Evolutionary conservation across 2,888 invertebrate genomes (phyloP), one percentile per base, ranked within the genome.

Genomic region (Heliconius cydno): DNA sequence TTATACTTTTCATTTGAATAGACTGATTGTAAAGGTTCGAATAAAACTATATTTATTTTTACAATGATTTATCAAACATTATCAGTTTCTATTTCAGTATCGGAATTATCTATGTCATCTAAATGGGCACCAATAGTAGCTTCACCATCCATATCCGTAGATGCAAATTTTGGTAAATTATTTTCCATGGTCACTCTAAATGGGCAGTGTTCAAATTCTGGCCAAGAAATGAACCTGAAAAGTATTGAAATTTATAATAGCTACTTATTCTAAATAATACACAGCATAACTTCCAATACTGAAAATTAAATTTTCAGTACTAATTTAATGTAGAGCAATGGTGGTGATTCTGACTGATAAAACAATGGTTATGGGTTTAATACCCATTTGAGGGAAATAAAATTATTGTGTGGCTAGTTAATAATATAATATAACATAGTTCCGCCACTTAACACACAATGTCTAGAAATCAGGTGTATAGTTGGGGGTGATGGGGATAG

Each of bases 141-240:
- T 28, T 89, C 89, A 77, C 92, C 92, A 22, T 91, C 90, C 9
- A 70, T 4, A 28, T 89, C 89, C 15, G 91, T 85, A 46, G 89
- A 88, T 9, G 94, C 89, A 80, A 88, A 92, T 81, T 93, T 94
- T 0, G 94, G 94, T 84, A 97, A 88, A 85, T 96, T 96, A 83
- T 95, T 96, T 86, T 97, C 97, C 89, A 97, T 94, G 22, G 97
- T 96, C 3, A 96, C 95, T 81, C 96, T 90, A 87, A 97, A 97
- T 22, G 96, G 95, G 84, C 96, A 96, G 77, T 96, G 95, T 19
- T 94, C 90, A 86, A 96, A 97, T 85, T 96, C 96, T 3, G 97
- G 96, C 96, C 96, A 96, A 7, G 95, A 95, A 79, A 95, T 91
- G 87, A 96, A 95, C 83, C 95, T 95, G 87, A 79, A 70, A 70